Base-by-base conservation (phyloP, 2,797 vertebrate genomes). In the Myiothlypis coronata region DNA sequence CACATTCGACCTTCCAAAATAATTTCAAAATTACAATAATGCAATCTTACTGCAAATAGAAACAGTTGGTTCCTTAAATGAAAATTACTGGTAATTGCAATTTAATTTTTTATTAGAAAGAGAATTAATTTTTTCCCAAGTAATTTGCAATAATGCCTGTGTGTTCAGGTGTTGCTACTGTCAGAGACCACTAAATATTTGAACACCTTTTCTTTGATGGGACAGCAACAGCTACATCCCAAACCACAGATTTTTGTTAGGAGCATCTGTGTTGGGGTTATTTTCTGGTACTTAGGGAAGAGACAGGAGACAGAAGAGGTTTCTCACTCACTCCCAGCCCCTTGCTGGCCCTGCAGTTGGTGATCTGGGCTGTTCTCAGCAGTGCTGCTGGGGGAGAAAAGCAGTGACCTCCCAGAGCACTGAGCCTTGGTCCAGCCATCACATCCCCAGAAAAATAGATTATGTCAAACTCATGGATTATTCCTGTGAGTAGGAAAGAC, bases 91-190 rank as follows among this genome's bases (percentile, higher is more conserved):
- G 59, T 96, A 89, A 93, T 81, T 79, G 13, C 52, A 79, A 39
- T 93, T 95, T 77, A 34, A 57, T 83, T 91, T 88, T 83, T 89
- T 74, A 57, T 65, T 90, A 59, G 70, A 67, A 92, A 93, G 59
- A 68, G 28, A 72, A 75, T 63, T 86, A 24, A 23, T 56, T 80
- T 84, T 63, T 44, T 6, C 43, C 37, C n/a, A 50, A 68, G 61
- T 80, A 85, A 77, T 74, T 91, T 87, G 49, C 41, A 89, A 22
- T 86, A 35, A 79, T 78, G 59, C 39, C 63, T 80, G 17, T 69
- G 44, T 65, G 44, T 87, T 91, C 65, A 87, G 77, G 49, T 88
- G 61, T 55, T 89, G 56, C 53, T 67, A 50, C 83, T 79, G 44
- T 77, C 72, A 60, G 75, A 79, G 72, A 80, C 32, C 41, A 74